A percentile compares a stretch with the other conserved stretches of the same genome.
Evolutionary conservation across 1,140 invertebrate species (phyloP).

Genomic region (Condylostylus longicornis): DNA sequence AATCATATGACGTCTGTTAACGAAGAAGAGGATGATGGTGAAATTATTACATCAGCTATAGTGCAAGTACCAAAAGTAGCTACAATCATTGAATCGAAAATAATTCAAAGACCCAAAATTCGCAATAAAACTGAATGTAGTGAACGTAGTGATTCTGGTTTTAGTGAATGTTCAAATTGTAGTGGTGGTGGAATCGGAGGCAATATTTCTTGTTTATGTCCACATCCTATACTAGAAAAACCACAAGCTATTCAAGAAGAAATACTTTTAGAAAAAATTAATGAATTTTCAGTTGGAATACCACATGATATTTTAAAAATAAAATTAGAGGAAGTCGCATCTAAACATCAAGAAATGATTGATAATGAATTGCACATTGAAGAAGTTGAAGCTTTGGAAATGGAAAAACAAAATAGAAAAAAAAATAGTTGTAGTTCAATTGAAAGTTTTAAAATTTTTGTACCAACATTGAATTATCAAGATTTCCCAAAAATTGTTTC

Average conservation of each 20-base stretch:
- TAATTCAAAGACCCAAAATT: constrained; percentile 8
- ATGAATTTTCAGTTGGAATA: constrained; percentile 15
- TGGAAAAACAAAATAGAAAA: not conserved
- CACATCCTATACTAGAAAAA: not conserved
- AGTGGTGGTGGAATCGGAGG: constrained; percentile 16
- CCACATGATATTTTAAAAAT: constrained; percentile 15
- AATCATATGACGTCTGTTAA: constrained; percentile 24
- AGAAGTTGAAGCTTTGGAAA: too few relatives aligned
- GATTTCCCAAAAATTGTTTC: too few relatives aligned
- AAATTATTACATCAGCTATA: too few relatives aligned
- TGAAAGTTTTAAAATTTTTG: not conserved
- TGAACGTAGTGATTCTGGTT: constrained; percentile 43
- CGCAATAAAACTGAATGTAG: constrained; percentile 33
- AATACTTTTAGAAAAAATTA: not conserved
- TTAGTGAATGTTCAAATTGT: constrained; percentile 41
- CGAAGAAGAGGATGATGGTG: constrained; percentile 28
- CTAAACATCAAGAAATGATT: not conserved
- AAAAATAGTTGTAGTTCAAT: not conserved
- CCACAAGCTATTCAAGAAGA: not conserved
- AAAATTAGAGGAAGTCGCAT: constrained; percentile 27
- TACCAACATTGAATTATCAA: too few relatives aligned
- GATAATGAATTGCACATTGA: too few relatives aligned
- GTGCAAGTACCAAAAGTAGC: constrained; percentile 17
- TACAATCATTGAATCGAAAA: constrained; percentile 7
- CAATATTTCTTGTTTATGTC: constrained; percentile 6